These are phyloP conservation scores for Latrodectus elegans DNA, from an alignment of 2,888 invertebrate genomes.

Conservation along the genomic window DNA sequence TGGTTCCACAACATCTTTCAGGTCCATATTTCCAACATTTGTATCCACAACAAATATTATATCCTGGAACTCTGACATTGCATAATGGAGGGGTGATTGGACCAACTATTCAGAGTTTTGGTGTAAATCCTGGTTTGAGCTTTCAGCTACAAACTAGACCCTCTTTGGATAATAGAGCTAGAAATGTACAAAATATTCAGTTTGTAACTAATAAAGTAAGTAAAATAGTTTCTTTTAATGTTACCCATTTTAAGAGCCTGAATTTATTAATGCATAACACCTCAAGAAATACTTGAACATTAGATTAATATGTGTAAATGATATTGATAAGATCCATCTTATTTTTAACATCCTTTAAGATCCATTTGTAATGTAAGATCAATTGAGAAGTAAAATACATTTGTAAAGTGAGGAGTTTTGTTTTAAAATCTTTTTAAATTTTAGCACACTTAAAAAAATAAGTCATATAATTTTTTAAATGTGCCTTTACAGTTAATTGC, in stretches of 20 bases:
- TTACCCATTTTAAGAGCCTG: no score
- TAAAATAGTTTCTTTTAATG: no score
- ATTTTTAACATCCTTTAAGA: conserved; percentile 17
- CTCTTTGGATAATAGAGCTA: conserved; percentile 36
- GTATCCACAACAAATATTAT: conserved; percentile 80
- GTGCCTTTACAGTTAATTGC: no score
- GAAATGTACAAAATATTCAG: conserved; percentile 48
- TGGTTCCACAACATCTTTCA: conserved; percentile 84
- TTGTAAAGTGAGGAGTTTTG: no score
- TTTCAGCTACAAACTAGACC: conserved; percentile 83
- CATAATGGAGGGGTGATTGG: conserved; percentile 78
- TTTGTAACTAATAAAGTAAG: conserved; percentile 58
- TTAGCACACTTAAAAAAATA: no score
- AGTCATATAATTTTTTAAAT: no score
- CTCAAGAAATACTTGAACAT: no score
- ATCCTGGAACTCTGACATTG: conserved; percentile 85
- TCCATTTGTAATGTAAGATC: no score
- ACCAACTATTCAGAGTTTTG: conserved; percentile 54
- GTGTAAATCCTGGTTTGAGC: conserved; percentile 78
- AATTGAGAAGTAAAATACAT: no score
- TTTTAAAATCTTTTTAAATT: no score
- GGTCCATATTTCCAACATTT: conserved; percentile 86
- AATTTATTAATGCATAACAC: no score
- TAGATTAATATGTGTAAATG: conserved; percentile 7
- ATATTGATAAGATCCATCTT: conserved; percentile 27